phyloP scores from a whole-genome alignment of 2,113 vertebrate genomes.

The Cyprinodon tularosa region DNA sequence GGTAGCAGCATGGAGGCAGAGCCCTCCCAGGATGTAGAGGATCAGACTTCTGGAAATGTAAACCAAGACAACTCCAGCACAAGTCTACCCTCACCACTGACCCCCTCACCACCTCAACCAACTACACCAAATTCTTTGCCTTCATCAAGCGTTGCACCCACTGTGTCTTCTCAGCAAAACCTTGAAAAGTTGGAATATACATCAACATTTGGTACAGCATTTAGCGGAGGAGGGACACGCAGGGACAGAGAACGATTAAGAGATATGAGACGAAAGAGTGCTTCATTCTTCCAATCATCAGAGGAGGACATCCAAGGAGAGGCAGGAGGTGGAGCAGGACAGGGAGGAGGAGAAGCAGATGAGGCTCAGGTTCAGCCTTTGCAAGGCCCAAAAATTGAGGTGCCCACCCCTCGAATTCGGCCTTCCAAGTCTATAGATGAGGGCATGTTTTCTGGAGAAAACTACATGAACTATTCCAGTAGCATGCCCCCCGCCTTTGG shows the following conservation, averaged over 20 bases:
- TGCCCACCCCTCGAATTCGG: slow-evolving; percentile 82
- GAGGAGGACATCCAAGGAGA: slow-evolving; percentile 82
- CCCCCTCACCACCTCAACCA: slow-evolving; percentile 71
- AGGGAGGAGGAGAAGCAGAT: slow-evolving; percentile 32
- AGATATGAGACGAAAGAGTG: slow-evolving; percentile 88
- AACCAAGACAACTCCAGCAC: slow-evolving; percentile 50
- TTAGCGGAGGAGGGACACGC: slow-evolving; percentile 80
- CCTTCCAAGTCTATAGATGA: slow-evolving; percentile 94
- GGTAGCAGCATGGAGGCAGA: slow-evolving; percentile 90
- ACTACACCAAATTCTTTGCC: slow-evolving; percentile 77
- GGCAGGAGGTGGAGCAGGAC: slow-evolving; percentile 63
- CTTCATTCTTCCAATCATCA: slow-evolving; percentile 90
- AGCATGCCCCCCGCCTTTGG: slow-evolving; percentile 84
- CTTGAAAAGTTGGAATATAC: slow-evolving; percentile 82
- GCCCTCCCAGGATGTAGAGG: slow-evolving; percentile 65
- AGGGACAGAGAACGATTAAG: slow-evolving; percentile 88
- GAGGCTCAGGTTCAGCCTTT: slow-evolving; percentile 63
- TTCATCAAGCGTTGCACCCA: slow-evolving; percentile 60
- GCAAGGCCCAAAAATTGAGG: slow-evolving; percentile 69
- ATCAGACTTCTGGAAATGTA: slow-evolving; percentile 48
- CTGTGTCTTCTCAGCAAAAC: slow-evolving; percentile 62
- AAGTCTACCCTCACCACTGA: slow-evolving; percentile 79
- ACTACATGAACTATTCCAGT: slow-evolving; percentile 82
- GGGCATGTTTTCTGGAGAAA: slow-evolving; percentile 89
- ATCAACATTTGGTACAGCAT: slow-evolving; percentile 80